Conservation (phyloP, 2,888 invertebrate species). For the Eledona agricola region DNA sequence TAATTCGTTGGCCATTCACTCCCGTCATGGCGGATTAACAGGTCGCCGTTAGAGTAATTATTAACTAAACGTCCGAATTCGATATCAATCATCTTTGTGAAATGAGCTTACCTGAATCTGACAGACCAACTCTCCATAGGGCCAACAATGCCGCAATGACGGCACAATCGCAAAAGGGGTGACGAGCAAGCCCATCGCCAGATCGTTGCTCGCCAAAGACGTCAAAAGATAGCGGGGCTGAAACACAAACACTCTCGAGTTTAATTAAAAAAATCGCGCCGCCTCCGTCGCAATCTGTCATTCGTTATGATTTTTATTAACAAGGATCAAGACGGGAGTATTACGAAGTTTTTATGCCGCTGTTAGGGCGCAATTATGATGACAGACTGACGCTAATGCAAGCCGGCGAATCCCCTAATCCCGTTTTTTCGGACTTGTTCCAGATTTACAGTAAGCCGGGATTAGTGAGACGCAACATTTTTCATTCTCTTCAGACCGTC, state of each 20-base stretch:
- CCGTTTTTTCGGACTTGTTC: not conserved
- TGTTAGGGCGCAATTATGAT: conserved; percentile 10
- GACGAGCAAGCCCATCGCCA: conserved; percentile 86
- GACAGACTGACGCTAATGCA: conserved; percentile 8
- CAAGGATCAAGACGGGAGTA: conserved; percentile 7
- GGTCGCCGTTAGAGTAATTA: conserved; percentile 17
- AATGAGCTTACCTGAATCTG: conserved; percentile 83
- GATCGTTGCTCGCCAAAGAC: conserved; percentile 85
- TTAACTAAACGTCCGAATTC: conserved; percentile 14
- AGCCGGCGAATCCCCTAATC: conserved; percentile 8
- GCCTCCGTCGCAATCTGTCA: conserved; percentile 2
- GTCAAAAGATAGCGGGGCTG: conserved; percentile 89
- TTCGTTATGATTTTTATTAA: not conserved
- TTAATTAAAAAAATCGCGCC: conserved; percentile 1
- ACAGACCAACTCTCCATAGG: conserved; percentile 88
- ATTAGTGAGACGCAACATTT: conserved; percentile 2
- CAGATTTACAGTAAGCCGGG: no score
- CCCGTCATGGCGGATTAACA: conserved; percentile 3
- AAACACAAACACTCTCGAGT: conserved; percentile 49
- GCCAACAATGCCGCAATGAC: conserved; percentile 88
- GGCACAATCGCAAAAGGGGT: conserved; percentile 87
- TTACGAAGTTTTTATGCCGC: conserved; percentile 18
- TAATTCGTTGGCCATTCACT: conserved; percentile 5
- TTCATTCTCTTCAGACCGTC: no score
- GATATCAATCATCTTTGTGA: conserved; percentile 22